Conservation (phyloP, 92 coral and sea anemone genomes). For the Virgularia gustaviana region DNA sequence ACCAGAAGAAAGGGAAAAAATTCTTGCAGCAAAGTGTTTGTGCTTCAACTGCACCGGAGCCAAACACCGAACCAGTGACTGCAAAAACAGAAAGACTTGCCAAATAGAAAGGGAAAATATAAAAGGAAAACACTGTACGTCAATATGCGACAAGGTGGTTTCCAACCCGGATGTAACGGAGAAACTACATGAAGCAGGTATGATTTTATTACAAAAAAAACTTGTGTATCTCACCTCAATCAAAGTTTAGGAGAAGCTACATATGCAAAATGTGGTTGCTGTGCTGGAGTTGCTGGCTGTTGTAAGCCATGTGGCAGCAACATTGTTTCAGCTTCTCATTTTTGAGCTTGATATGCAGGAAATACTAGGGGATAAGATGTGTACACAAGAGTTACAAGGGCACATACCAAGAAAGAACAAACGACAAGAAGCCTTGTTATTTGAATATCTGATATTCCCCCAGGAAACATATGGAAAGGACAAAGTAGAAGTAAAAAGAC, state of each 20-base stretch:
- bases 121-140: background rate
- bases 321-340: conserved; percentile 25
- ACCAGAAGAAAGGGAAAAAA: conserved; percentile 14
- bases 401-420: conserved; percentile 18
- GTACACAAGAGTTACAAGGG: conserved; percentile 34
- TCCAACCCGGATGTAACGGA: no score
- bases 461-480: conserved; percentile 15
- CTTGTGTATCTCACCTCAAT: no score
- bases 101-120: no score
- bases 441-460: no score
- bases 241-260: conserved; percentile 20
- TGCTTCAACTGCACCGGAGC: conserved; percentile 23
- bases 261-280: conserved; percentile 1
- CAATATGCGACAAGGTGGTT: background rate
- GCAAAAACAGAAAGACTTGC: background rate
- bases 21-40: conserved; percentile 9
- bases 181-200: conserved; percentile 41
- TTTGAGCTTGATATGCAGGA: conserved; percentile 26
- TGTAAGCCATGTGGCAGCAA: conserved; percentile 5
- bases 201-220: no score
- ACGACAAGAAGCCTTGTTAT: conserved; percentile 24
- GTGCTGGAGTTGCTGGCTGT: no score
- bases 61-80: conserved; percentile 2
- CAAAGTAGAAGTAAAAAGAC: conserved; percentile 13
- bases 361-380: conserved; percentile 30